Conservation (phyloP, 2,888 invertebrate genomes). For the Scaptomyza parva region DNA sequence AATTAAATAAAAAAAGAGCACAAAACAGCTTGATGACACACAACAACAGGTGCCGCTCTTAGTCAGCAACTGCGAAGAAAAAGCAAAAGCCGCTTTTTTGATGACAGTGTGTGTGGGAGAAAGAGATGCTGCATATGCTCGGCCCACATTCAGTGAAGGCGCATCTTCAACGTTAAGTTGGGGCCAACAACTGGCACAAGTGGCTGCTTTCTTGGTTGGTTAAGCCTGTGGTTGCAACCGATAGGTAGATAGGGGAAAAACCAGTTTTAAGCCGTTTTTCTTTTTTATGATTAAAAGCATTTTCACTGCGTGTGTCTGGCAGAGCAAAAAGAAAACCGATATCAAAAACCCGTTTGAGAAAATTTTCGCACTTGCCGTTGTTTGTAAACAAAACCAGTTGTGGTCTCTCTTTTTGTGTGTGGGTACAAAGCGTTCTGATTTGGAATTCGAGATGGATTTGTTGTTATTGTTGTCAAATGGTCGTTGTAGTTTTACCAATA, state of each 20-base stretch:
- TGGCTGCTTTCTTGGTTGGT: conserved; percentile 12
- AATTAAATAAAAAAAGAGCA: conserved; percentile 23
- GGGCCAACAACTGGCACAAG: conserved; percentile 44
- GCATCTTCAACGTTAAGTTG: conserved; percentile 26
- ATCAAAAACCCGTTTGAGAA: conserved; percentile 42
- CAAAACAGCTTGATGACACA: conserved; percentile 52
- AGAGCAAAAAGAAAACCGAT: conserved; percentile 27
- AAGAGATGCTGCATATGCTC: conserved; percentile 10
- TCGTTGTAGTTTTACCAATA: conserved; percentile 1
- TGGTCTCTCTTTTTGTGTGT: conserved; percentile 19
- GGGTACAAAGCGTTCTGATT: conserved; percentile 26
- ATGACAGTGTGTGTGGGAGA: neutral
- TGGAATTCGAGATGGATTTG: neutral
- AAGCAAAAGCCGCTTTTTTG: conserved; percentile 6
- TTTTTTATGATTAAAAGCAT: conserved; percentile 20
- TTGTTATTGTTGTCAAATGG: neutral
- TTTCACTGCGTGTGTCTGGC: conserved; percentile 29
- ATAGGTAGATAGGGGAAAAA: conserved; percentile 33
- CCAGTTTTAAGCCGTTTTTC: conserved; percentile 48
- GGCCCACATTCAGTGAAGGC: conserved; percentile 24
- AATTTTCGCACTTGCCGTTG: conserved; percentile 61
- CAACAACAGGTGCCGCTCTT: conserved; percentile 70
- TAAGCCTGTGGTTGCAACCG: neutral
- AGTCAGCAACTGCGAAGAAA: too few relatives aligned
- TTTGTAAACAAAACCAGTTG: conserved; percentile 78